phyloP scores from a whole-genome alignment of 2,113 vertebrate genomes.

The Lophura nycthemera region DNA sequence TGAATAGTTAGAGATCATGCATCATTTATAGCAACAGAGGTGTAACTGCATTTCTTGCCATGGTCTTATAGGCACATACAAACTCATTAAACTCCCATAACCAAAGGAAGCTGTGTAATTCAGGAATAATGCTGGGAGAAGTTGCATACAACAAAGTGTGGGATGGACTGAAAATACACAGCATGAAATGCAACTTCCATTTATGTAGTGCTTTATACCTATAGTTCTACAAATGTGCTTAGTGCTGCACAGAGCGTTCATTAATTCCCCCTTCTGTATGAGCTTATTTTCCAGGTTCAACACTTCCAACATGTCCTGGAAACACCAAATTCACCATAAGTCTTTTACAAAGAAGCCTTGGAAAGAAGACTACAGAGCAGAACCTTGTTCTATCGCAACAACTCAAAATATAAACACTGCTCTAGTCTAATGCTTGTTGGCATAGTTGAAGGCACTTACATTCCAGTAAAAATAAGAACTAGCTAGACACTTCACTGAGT shows the following conservation, averaged over 20 bases:
- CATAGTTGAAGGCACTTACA: background rate
- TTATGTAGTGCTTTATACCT: background rate
- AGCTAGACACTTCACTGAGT: background rate
- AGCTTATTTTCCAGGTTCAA: constrained; percentile 21
- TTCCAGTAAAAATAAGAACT: constrained; percentile 13
- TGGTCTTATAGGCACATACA: background rate
- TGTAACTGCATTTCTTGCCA: background rate
- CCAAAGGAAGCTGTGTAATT: background rate
- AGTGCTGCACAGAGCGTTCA: background rate
- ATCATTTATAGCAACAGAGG: background rate
- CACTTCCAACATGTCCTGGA: background rate
- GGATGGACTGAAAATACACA: background rate
- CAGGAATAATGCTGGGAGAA: background rate
- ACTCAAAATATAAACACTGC: background rate
- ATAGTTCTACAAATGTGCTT: background rate
- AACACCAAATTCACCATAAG: background rate
- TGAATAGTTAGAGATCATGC: background rate
- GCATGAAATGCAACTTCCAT: background rate
- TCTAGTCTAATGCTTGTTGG: background rate
- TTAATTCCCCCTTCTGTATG: background rate
- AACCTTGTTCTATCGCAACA: background rate
- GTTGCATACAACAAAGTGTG: background rate
- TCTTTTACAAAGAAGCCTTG: constrained; percentile 33
- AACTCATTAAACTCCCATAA: background rate
- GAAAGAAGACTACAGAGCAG: background rate